A percentile compares a stretch with the other conserved stretches of the same genome.
These are phyloP conservation scores for Ditula angustiorana DNA, from an alignment of 2,888 invertebrate species.

Conservation along the genomic window DNA sequence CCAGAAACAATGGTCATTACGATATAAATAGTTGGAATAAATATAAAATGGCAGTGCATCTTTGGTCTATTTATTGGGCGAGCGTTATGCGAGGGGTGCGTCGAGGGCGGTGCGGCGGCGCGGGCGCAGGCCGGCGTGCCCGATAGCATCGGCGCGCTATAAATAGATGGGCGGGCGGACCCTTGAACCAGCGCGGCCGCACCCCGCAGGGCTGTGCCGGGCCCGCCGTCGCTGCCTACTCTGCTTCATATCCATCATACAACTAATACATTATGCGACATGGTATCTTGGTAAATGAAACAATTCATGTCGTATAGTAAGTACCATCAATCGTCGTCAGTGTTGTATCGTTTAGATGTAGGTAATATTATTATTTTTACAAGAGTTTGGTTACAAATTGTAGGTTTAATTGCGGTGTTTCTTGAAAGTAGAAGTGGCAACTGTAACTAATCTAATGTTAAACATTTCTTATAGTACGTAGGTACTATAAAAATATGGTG, in stretches of 20 bases:
- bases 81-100: slow-evolving; percentile 79
- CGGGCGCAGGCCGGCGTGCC: slow-evolving; percentile 66
- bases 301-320: neutral
- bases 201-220: slow-evolving; percentile 57
- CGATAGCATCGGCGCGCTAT: slow-evolving; percentile 80
- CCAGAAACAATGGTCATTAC: slow-evolving; percentile 78
- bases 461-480: too few species aligned
- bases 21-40: slow-evolving; percentile 80
- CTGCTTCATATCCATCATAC: neutral
- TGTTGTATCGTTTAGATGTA: neutral
- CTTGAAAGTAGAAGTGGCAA: too few species aligned
- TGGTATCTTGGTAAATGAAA: neutral
- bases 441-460: too few species aligned
- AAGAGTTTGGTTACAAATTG: neutral
- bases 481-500: too few species aligned
- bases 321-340: neutral
- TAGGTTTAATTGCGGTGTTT: too few species aligned
- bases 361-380: neutral
- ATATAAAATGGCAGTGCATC: slow-evolving; percentile 73
- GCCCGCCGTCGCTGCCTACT: neutral
- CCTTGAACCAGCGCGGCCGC: slow-evolving; percentile 78
- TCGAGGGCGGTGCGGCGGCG: slow-evolving; percentile 74
- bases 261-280: neutral
- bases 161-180: slow-evolving; percentile 79
- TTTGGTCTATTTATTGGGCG: slow-evolving; percentile 78